Base-by-base conservation (phyloP, 2,888 invertebrate genomes). In the Tetropium fuscum region DNA sequence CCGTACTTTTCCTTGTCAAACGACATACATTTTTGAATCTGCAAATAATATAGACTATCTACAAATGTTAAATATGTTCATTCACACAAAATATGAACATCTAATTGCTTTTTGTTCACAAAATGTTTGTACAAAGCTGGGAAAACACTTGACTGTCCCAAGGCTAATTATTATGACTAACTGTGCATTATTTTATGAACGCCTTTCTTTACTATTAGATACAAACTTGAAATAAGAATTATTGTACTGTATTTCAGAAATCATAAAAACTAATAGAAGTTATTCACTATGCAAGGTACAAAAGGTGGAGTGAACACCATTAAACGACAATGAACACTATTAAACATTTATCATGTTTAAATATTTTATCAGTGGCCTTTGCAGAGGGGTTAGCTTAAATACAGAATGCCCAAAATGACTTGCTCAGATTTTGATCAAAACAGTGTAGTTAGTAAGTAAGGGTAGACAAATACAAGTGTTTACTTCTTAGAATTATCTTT, bases 281-380 rank as follows among this genome's bases (percentile, higher is more conserved):
- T 32, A 22, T 22, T 22, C 25, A 19, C 41, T 48, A 15, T 36
- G 25, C n/a, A 49, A 40, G 40, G 51, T 51, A 51, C 40, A 51
- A 51, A 51, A 48, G 25, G 51, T n/a, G n/a, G n/a, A n/a, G n/a
- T n/a, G 34, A 15, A 36, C 20, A 8, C 19, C 36, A 22, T 15
- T 15, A n/a, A 34, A 40, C 16, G 40, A 38, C 38, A 15, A 48
- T 51, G 19, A 51, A 51, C 32, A 34, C 47, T 47, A 19, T 18
- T 11, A 19, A 34, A 32, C 19, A 11, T 11, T 11, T 18, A 11
- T 32, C 30, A 30, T 30, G 30, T 30, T 8, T 30, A 8, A 30
- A 30, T 30, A 30, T 30, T 8, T 30, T 3, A 13, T 34, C 34
- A 15, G 11, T 15, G 13, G 15, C 13, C 15, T 34, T 34, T 34